Base-by-base conservation (phyloP, 1,140 invertebrate species). In the Goniozus legneri region DNA sequence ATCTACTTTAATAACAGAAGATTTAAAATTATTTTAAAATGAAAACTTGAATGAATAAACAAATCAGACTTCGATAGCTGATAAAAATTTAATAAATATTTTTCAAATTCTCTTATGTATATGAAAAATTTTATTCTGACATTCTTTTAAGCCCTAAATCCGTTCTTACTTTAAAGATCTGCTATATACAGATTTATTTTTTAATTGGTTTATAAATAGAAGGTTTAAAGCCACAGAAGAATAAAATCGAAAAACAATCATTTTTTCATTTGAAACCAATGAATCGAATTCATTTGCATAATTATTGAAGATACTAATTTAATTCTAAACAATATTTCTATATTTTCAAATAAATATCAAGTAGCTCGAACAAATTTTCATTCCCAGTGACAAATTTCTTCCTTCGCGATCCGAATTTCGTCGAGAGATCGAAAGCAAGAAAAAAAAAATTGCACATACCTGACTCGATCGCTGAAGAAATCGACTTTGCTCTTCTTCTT, bases 401-500 rank as follows among this genome's bases (percentile, higher is more conserved):
- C n/a, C n/a, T n/a, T n/a, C n/a, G n/a, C n/a, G n/a, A n/a, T n/a
- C n/a, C n/a, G n/a, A 27, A 27, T 6, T 6, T 27, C 10, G 4
- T 36, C 12, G 14, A 2, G 12, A 13, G 15, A 22, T 13, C 6
- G 21, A 40, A 16, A 8, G 34, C 3, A 12, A 19, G 13, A 37
- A 32, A 32, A 36, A 24, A 35, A 27, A 8, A 14, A 37, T 27
- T 2, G 4, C 31, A 33, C 37, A 47, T 69, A 91, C 88, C 88
- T 82, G 63, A 84, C 79, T 64, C 86, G 79, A 67, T 92, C 89
- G 30, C 85, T 84, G 69, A 89, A 84, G 52, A 90, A 83, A 62
- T 92, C 89, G 44, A 88, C 80, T 71, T 89, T 89, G 57, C 82
- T 79, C 66, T 84, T 87, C 76, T 84, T 84, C 69, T 86, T 87